Evolutionary conservation across 2,888 invertebrate genomes (phyloP), one percentile per base, ranked within the genome.

Genomic region (Drosophila acutilabella): DNA sequence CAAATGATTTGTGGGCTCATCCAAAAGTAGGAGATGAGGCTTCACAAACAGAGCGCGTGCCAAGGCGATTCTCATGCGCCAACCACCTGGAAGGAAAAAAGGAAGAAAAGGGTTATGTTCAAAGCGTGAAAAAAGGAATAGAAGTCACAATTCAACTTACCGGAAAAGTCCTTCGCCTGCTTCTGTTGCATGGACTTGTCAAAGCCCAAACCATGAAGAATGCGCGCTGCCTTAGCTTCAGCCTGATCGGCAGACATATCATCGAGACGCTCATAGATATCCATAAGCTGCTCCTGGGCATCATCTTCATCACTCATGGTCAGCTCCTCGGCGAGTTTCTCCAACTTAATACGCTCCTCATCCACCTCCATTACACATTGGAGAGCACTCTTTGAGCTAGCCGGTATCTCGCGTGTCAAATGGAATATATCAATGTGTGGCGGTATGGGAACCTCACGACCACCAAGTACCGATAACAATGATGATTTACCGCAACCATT

Each of bases 401-500:
- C 99, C 0, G 98, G 97, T 96, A 99, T 99, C 93, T 99, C 99
- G 53, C 99, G 95, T 10, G 97, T 97, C 91, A 99, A 94, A 92
- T 99, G 97, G 93, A 98, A 99, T 88, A 99, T 99, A 93, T 99
- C 99, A 79, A 99, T 97, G 91, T 98, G 97, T 4, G 97, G 96
- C 4, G 99, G 99, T 71, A 99, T 97, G 0, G 98, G 98, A 38
- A 99, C 96, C 93, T 99, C 97, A 51, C 98, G 95, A 74, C 97
- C 96, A 64, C 98, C 98, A 69, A 99, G 93, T 18, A 96, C 97
- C 47, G 98, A 95, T 75, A 99, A 93, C 65, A 99, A 93, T 2
- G 99, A 98, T 2, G 99, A 99, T 93, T 99, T 99, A 94, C 99
- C 99, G 92, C 98, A 97, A 80, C 99, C 99, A 93, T 99, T 99